These are phyloP conservation scores for Ormia ochracea DNA, from an alignment of 2,888 invertebrate genomes.

Conservation along the genomic window DNA sequence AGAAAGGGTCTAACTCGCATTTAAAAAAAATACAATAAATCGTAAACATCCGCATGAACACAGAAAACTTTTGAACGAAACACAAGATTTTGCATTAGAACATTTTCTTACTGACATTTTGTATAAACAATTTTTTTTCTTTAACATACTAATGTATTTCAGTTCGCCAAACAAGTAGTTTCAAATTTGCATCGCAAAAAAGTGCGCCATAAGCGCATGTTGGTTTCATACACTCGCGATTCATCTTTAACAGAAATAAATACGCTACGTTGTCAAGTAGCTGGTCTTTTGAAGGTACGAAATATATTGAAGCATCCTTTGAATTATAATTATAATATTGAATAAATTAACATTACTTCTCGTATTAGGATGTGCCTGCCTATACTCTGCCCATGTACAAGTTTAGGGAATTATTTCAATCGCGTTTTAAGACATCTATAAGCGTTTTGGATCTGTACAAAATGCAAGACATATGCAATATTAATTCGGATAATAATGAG, in stretches of 20 bases:
- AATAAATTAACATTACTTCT: neutral
- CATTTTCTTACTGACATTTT: too few species aligned
- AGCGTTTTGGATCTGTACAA: slow-evolving; percentile 83
- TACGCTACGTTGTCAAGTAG: slow-evolving; percentile 82
- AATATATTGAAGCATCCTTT: neutral
- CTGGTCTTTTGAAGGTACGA: slow-evolving; percentile 81
- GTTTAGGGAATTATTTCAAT: slow-evolving; percentile 88
- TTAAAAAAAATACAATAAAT: too few species aligned
- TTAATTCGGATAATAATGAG: slow-evolving; percentile 84
- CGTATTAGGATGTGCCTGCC: slow-evolving; percentile 83
- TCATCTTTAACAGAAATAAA: slow-evolving; percentile 81
- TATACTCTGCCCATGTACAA: slow-evolving; percentile 87
- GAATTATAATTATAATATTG: neutral
- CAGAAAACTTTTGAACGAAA: too few species aligned
- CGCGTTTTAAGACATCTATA: slow-evolving; percentile 85
- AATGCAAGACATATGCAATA: slow-evolving; percentile 85
- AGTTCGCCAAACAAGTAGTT: slow-evolving; percentile 82
- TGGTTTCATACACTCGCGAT: slow-evolving; percentile 83
- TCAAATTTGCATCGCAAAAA: slow-evolving; percentile 88
- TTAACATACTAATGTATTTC: slow-evolving; percentile 1
- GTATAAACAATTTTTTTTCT: too few species aligned
- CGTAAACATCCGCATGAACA: too few species aligned
- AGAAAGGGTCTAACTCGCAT: too few species aligned
- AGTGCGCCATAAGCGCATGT: slow-evolving; percentile 87
- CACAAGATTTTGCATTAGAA: too few species aligned